These are phyloP conservation scores for Leucoraja erinaceus DNA, from an alignment of 2,113 vertebrate genomes.

Conservation along the genomic window DNA sequence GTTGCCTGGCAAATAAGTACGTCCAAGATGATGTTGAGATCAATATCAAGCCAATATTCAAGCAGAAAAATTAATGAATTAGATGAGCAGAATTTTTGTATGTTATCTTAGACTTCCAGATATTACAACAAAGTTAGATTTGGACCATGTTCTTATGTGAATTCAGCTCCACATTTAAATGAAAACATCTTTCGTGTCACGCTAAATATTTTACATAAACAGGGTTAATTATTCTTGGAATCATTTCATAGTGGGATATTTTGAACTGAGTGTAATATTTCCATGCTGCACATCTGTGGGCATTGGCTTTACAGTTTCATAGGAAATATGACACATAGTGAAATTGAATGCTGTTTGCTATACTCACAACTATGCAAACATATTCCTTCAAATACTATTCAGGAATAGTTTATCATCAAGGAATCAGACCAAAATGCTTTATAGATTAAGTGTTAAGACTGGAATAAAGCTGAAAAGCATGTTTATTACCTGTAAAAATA, in stretches of 20 bases:
- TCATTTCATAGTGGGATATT: background rate
- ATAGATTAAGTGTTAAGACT: background rate
- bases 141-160: background rate
- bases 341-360: conserved; percentile 13
- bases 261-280: background rate
- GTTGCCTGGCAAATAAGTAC: background rate
- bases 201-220: background rate
- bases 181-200: conserved; percentile 8
- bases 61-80: background rate
- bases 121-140: conserved; percentile 2
- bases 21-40: background rate
- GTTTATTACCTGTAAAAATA: background rate
- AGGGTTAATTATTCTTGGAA: conserved; percentile 23
- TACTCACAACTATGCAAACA: background rate
- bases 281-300: background rate
- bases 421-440: background rate
- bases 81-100: background rate
- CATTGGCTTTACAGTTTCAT: background rate
- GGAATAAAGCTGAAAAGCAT: background rate
- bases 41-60: background rate
- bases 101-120: background rate
- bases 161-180: background rate
- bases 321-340: background rate
- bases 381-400: background rate
- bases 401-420: background rate